phyloP scores from a whole-genome alignment of 30 jellyfish, hydroid and myxozoan species.

The Rhopilema esculentum region DNA sequence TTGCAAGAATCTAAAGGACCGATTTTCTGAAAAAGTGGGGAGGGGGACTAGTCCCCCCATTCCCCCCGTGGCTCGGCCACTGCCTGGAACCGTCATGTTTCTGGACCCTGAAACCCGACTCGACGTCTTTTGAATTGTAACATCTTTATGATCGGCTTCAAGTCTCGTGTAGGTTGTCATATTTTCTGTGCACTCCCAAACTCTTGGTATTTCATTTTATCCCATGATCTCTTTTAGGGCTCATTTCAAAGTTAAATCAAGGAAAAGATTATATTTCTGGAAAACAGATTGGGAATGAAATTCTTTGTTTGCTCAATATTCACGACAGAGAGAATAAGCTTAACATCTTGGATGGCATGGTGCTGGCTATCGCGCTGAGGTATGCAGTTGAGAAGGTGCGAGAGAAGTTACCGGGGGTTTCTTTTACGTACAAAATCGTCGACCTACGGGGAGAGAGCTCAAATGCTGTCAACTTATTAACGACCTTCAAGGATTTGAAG shows the following conservation, averaged over 20 bases:
- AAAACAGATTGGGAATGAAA: background rate
- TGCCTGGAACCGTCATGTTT: too few species aligned
- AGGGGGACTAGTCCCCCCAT: too few species aligned
- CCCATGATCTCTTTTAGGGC: background rate
- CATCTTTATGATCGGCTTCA: too few species aligned
- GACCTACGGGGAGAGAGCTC: slow-evolving; percentile 8
- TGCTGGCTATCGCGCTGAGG: slow-evolving; percentile 11
- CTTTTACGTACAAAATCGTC: slow-evolving; percentile 1
- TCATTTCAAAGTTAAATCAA: background rate
- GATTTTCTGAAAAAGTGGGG: too few species aligned
- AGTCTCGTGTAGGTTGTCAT: too few species aligned
- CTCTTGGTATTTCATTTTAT: too few species aligned
- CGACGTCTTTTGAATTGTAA: too few species aligned
- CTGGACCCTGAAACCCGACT: too few species aligned
- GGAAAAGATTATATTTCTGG: slow-evolving; percentile 8
- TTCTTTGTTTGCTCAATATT: slow-evolving; percentile 4
- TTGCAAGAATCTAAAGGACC: too few species aligned
- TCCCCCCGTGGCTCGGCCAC: too few species aligned
- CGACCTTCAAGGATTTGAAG: slow-evolving; percentile 2
- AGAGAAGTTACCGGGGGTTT: background rate
- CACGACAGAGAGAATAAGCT: background rate
- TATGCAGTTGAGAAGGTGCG: background rate
- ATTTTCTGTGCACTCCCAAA: too few species aligned
- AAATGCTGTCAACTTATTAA: background rate
- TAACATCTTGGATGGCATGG: background rate